phyloP scores from a whole-genome alignment of 2,797 vertebrate species.

The Urocyon cinereoargenteus region DNA sequence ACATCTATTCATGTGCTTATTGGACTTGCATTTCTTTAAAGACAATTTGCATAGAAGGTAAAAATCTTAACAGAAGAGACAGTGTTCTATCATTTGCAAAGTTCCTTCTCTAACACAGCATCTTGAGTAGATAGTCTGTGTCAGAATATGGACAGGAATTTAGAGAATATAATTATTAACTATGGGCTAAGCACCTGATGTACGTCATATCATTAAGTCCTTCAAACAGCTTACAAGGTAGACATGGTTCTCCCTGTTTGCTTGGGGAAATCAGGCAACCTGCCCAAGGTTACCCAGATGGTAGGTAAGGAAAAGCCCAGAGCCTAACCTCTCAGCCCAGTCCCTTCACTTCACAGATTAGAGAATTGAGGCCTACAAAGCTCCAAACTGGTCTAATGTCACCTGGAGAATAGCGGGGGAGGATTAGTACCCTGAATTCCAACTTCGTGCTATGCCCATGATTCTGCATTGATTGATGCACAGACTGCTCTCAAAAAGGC shows the following conservation, averaged over 20 bases:
- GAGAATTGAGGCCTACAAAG: background rate
- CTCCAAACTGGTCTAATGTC: background rate
- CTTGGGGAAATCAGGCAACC: background rate
- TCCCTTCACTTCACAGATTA: background rate
- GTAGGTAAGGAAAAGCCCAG: background rate
- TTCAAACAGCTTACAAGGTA: background rate
- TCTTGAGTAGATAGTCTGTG: background rate
- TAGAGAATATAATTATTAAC: background rate
- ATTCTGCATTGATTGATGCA: no score
- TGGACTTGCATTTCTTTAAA: slow-evolving; percentile 29
- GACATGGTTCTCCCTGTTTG: background rate
- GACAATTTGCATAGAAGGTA: background rate
- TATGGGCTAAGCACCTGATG: background rate
- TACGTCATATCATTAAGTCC: background rate
- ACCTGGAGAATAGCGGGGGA: background rate
- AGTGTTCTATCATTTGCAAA: background rate
- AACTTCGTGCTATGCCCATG: background rate
- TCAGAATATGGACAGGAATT: background rate
- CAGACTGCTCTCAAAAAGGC: background rate
- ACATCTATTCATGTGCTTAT: background rate
- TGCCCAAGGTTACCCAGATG: background rate
- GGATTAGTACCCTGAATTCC: background rate
- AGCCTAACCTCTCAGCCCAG: background rate
- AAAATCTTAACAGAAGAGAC: background rate
- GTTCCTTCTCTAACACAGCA: background rate